phyloP scores from a whole-genome alignment of 2,888 invertebrate species.

The Pycnomerus fuliginosus region DNA sequence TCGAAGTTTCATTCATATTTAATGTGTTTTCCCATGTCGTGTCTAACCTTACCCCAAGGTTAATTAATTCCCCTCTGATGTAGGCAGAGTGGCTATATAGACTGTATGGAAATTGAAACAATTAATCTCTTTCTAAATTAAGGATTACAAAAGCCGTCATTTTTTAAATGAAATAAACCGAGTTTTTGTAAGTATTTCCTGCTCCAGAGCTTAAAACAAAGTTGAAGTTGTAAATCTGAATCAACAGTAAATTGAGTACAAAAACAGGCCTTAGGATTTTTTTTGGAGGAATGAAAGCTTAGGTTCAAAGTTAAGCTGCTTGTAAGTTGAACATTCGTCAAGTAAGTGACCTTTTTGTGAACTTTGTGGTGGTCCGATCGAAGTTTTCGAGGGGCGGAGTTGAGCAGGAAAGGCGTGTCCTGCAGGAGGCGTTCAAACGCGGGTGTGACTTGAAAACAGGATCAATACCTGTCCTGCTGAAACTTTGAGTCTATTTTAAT shows the following conservation, averaged over 20 bases:
- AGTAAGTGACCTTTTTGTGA: slow-evolving; percentile 34
- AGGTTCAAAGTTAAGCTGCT: slow-evolving; percentile 11
- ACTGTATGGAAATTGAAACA: too few relatives aligned
- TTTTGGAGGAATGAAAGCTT: slow-evolving; percentile 1
- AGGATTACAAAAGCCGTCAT: too few relatives aligned
- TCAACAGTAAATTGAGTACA: too few relatives aligned
- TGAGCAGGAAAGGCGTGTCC: slow-evolving; percentile 35
- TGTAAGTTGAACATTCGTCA: slow-evolving; percentile 16
- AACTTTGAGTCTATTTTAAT: slow-evolving; percentile 12
- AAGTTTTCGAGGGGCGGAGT: slow-evolving; percentile 30
- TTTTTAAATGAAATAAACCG: too few relatives aligned
- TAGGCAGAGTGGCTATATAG: too few relatives aligned
- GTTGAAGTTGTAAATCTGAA: too few relatives aligned
- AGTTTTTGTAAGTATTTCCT: too few relatives aligned
- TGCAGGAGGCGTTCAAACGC: slow-evolving; percentile 31
- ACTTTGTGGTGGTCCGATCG: slow-evolving; percentile 30
- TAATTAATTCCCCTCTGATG: too few relatives aligned
- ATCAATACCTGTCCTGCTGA: slow-evolving; percentile 35
- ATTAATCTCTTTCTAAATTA: too few relatives aligned
- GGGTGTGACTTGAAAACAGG: slow-evolving; percentile 32
- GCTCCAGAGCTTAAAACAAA: too few relatives aligned
- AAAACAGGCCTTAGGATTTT: too few relatives aligned
- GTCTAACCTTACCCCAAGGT: slow-evolving; percentile 1
- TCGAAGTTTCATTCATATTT: slow-evolving; percentile 21
- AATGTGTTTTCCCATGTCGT: slow-evolving; percentile 7